Evolutionary conservation across 2,797 vertebrate genomes (phyloP), one percentile per base, ranked within the genome.

Genomic region (Menidia menidia): DNA sequence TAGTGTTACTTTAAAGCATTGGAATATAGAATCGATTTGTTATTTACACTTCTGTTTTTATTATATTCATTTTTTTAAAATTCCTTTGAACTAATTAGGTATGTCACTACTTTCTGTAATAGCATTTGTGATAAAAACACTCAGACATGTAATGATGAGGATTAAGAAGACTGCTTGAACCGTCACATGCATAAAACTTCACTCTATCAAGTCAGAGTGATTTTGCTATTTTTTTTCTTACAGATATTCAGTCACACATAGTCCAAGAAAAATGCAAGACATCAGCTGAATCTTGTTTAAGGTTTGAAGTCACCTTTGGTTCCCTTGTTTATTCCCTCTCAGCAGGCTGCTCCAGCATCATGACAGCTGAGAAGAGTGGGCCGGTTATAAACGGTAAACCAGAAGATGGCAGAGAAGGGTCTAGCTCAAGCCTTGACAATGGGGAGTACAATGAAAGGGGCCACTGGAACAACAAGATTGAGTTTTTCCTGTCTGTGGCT

Each of bases 401-500:
- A 56, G 97, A 98, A 84, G 96, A 97, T 83, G 87, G 93, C 79
- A 94, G 92, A 87, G 97, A 97, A 89, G 95, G 95, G 73, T 95
- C 95, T 51, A 94, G 87, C 19, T 88, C 94, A 90, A 96, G 92
- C 86, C 89, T 95, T 2, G 96, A 96, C 85, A 95, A 95, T 74
- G 92, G 92, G 86, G 75, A 69, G 32, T 96, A 98, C 90, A 96
- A 97, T 57, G 98, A 99, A 89, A 95, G 98, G 69, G 98, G 97
- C 72, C 97, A 99, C 41, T 99, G 98, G 98, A 99, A 97, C 94
- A 99, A 98, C 90, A 99, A 99, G 94, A 91, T 99, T 50, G 98
- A 99, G 92, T 99, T 99, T 86, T 79, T 99, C 84, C 94, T 99
- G 77, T 99, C 98, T 41, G 97, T 99, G 91, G 98, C 98, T 0